Conservation (phyloP, 2,797 vertebrate genomes). For the Pseudomugil tenellus region DNA sequence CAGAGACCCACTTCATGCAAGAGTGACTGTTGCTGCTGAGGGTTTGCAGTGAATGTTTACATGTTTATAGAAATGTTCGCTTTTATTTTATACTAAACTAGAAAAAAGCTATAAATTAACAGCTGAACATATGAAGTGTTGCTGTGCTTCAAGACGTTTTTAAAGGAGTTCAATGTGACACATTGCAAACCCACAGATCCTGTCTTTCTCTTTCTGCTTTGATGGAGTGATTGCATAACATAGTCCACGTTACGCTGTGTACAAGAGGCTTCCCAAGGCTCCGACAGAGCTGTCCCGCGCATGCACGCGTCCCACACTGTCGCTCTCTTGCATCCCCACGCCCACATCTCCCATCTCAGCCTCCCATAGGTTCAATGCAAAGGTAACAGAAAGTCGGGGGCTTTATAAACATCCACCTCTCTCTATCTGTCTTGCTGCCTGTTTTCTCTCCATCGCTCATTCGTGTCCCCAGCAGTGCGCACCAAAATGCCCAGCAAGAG, state of each 20-base stretch:
- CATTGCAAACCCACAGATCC: not conserved
- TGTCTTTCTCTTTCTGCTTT: constrained; percentile 20
- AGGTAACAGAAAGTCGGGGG: constrained; percentile 52
- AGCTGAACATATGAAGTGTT: not conserved
- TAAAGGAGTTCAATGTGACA: constrained; percentile 30
- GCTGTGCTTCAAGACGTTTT: constrained; percentile 23
- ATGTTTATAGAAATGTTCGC: not conserved
- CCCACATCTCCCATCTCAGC: constrained; percentile 51
- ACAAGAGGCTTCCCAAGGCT: constrained; percentile 21
- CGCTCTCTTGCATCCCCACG: constrained; percentile 38
- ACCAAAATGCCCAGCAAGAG: constrained; percentile 82
- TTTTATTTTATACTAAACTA: not conserved
- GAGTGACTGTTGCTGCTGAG: not conserved
- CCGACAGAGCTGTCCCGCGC: constrained; percentile 25
- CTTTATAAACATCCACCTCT: constrained; percentile 70
- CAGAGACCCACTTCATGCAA: constrained; percentile 8
- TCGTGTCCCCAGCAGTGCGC: constrained; percentile 18
- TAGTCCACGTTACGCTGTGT: not conserved
- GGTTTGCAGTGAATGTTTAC: constrained; percentile 1
- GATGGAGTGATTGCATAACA: constrained; percentile 59
- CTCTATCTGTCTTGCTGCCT: constrained; percentile 22
- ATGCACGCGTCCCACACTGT: constrained; percentile 23
- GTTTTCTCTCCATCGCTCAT: constrained; percentile 9
- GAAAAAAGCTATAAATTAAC: not conserved
- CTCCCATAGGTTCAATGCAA: constrained; percentile 60